Evolutionary conservation across 2,113 vertebrate genomes (phyloP), one percentile per base, ranked within the genome.

Genomic region (Xiphophorus hellerii): DNA sequence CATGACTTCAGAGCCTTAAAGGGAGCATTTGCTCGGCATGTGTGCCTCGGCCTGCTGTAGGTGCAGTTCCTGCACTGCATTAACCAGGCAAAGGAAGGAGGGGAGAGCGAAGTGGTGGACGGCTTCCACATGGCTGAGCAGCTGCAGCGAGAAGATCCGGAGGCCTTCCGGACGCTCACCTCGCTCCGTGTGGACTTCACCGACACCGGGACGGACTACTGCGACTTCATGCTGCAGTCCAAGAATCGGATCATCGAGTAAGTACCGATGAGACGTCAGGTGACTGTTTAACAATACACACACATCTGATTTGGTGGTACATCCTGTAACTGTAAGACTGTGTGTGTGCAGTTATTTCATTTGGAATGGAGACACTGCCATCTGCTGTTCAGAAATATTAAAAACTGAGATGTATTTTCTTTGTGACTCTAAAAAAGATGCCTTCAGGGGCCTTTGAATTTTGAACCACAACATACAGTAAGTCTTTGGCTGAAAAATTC

Each of bases 41-140:
- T 61, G 63, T 44, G 86, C 69, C 25, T 58, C 60, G 61, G 25
- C 25, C 3, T 30, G 51, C 71, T 31, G 0, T 81, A 99, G 98
- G 95, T 99, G 77, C 97, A 99, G 76, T 93, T 99, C 54, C 94
- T 99, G 71, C 97, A 99, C 31, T 99, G 97, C 75, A 94, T 99
- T 91, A 94, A 92, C 62, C 96, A 96, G 92, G 96, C 97, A 0
- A 80, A 84, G 62, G 77, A 91, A 17, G 97, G 97, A 37, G 98
- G 97, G 0, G 96, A 98, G 73, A 96, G 96, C 27, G 93, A 95
- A 87, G 91, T 95, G 71, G 97, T 98, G 30, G 98, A 99, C 76
- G 97, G 97, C 63, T 98, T 98, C 92, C 94, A 97, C 0, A 90
- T 95, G 66, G 94, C 92, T 42, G 90, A 90, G 74, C 94, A 92